phyloP scores from a whole-genome alignment of 2,888 invertebrate genomes.

The Meganola albula region DNA sequence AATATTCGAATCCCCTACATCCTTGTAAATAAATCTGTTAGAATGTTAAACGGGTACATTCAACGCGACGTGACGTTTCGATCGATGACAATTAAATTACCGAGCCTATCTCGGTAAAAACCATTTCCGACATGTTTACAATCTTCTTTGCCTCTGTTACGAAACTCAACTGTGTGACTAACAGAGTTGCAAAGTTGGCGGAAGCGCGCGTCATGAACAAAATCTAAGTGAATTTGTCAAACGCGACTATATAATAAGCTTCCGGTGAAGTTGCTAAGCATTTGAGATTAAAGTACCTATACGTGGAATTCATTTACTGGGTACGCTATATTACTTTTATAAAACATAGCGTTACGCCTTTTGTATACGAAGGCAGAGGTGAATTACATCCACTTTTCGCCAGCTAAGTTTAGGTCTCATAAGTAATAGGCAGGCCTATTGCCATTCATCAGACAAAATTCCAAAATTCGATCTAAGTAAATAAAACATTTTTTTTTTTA shows the following conservation, averaged over 20 bases:
- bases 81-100: constrained; percentile 22
- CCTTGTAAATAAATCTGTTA: no score
- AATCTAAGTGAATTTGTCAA: constrained; percentile 71
- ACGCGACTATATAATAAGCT: constrained; percentile 65
- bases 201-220: constrained; percentile 57
- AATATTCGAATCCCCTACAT: no score
- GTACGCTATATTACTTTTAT: no score
- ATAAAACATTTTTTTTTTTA: no score
- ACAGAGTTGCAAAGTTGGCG: constrained; percentile 56
- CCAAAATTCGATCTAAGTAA: no score
- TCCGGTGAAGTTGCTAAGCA: constrained; percentile 48
- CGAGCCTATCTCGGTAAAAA: constrained; percentile 33
- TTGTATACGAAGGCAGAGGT: no score
- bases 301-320: no score
- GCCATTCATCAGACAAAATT: no score
- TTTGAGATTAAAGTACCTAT: constrained; percentile 32
- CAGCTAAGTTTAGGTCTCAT: no score
- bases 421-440: no score
- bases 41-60: neutral
- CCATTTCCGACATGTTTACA: constrained; percentile 44
- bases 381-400: no score
- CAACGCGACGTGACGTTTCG: constrained; percentile 18
- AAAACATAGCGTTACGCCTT: no score
- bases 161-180: constrained; percentile 41
- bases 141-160: constrained; percentile 36